Evolutionary conservation across 2,113 vertebrate genomes (phyloP), one percentile per base, ranked within the genome.

Genomic region (Peromyscus maniculatus): DNA sequence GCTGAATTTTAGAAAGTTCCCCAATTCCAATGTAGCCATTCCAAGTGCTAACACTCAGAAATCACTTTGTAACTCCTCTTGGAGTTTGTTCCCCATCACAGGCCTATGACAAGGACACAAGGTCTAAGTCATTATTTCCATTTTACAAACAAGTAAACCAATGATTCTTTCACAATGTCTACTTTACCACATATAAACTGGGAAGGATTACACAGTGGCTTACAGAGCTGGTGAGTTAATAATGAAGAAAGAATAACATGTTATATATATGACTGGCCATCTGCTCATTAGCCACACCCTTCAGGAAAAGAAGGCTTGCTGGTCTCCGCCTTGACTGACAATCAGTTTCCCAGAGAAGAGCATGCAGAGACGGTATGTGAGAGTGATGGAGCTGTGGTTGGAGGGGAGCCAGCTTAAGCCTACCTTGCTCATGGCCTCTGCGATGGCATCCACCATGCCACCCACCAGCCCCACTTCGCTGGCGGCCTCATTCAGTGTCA

Each of bases 391-490:
- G 17, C n/a, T 3, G 46, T 22, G 16, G 2, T 3, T 3, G n/a
- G 1, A 0, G 33, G 28, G 11, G 31, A 36, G 21, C 49, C 55
- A 2, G 11, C 36, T 19, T 10, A 10, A 46, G 92, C 99, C 98
- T 94, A 99, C 99, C 99, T 99, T 99, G 98, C 99, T 99, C 99
- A 99, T 99, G 86, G 99, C 99, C 95, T 99, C 99, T 39, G 99
- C 99, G 3, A 99, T 99, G 1, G 99, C 99, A 49, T 99, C 99
- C 69, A 99, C 99, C 99, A 99, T 99, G 49, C 99, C 99, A 22
- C 99, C 99, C 46, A 99, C 99, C 99, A 99, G 99, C 57, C 99
- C 99, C 4, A 99, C 99, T 97, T 99, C 99, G 6, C 99, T 99
- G 77, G 99, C 99, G 0, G 99, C 99, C 98, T 99, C 99, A 0